Evolutionary conservation across 2,113 vertebrate species (phyloP), one percentile per base, ranked within the genome.

Genomic region (Pachyramphus minor): DNA sequence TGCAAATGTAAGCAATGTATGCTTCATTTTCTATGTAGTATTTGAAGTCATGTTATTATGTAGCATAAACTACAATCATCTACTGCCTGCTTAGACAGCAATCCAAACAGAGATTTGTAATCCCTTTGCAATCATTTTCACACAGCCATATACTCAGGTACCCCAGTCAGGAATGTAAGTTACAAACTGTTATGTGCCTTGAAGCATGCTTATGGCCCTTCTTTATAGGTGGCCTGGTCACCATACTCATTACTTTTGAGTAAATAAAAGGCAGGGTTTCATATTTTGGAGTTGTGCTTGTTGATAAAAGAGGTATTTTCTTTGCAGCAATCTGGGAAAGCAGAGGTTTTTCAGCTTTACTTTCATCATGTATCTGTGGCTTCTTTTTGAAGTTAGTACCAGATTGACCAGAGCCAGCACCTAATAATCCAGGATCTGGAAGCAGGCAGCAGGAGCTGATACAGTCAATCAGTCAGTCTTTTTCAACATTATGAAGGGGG

Each of bases 171-270:
- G 91, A 90, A 87, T 55, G 28, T 44, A 73, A 95, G 62, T 69
- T 79, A 88, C 64, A 74, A 89, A 87, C 73, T 93, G 79, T 69
- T 93, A 89, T 9, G 60, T 69, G 78, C 89, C 73, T 64, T 83
- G 60, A 84, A 84, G 50, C 39, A 83, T 35, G 41, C 53, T 91
- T 77, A 86, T 47, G 52, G 42, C 47, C 37, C 62, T 64, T 82
- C 88, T 96, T 93, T 84, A 71, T 75, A 95, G 93, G 88, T 93
- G 92, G 95, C 72, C 90, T 93, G 68, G 55, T 91, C 87, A 95
- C 87, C 81, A 83, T 8, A 75, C n/a, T 84, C 73, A 56, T 83
- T 89, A 87, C 30, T 88, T 69, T 31, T 41, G 50, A 87, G 69
- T 60, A 89, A 84, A 89, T 82, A 68, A 79, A 89, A 83, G 33